Base-by-base conservation (phyloP, 1,140 invertebrate species). In the Drosophila virilis region DNA sequence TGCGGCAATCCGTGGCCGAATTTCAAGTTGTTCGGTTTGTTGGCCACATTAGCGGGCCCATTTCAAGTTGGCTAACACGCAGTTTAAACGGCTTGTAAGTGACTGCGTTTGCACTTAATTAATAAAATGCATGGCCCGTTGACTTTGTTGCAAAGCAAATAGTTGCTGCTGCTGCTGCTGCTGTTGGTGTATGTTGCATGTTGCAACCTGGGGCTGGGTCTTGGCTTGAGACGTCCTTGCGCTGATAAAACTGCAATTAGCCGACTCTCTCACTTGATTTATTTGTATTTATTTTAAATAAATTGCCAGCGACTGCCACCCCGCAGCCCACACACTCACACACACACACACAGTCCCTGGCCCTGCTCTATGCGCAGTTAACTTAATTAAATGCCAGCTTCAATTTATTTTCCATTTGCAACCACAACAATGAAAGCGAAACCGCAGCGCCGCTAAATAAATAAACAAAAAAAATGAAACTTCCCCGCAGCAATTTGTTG, bases 341-440 rank as follows among this genome's bases (percentile, higher is more conserved):
- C 22, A 28, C 22, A 28, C 22, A 5, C 22, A 28, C 4, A 28
- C 22, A 28, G 22, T 9, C 9, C 22, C 42, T 33, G 1, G n/a
- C 4, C 13, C 28, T 43, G 10, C 22, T 45, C 35, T 8, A 35
- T 28, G 17, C 65, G 45, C 38, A 62, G 66, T 77, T 89, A 89
- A 77, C 83, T 88, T 83, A 88, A 88, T 89, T 88, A 89, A 88
- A 88, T 88, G 83, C 83, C 84, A 79, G 79, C 82, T 89, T 83
- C 80, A 88, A 88, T 88, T 88, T 88, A 88, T 89, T 88, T 86
- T 88, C 52, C 82, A 77, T 74, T 68, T 40, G 58, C 62, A 22
- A 59, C 50, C 67, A 83, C 83, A 82, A 77, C 83, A 88, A 89
- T 89, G 84, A 88, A 88, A 88, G 83, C 80, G 79, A 88, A 88